A percentile compares a stretch with the other conserved stretches of the same genome.
Conservation (phyloP, 2,113 vertebrate species). For the Cebus imitator region DNA sequence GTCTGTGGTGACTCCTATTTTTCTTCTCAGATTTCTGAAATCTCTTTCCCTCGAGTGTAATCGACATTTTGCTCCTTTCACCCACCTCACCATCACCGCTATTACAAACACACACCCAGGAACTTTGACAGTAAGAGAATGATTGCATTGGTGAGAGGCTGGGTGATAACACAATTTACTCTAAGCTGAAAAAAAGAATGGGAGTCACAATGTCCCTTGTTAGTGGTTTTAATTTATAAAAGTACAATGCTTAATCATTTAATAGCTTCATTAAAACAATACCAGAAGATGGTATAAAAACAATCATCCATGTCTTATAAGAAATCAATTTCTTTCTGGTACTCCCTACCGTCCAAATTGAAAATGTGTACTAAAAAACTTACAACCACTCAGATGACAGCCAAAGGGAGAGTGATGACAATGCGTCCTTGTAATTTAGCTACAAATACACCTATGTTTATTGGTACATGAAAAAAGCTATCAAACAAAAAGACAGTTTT, state of each 20-base stretch:
- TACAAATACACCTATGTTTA: conserved; percentile 66
- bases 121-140: conserved; percentile 35
- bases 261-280: conserved; percentile 79
- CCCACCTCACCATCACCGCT: conserved; percentile 12
- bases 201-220: conserved; percentile 69
- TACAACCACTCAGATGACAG: conserved; percentile 74
- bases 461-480: conserved; percentile 64
- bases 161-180: conserved; percentile 73
- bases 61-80: neutral
- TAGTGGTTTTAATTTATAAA: conserved; percentile 81
- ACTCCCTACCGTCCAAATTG: conserved; percentile 65
- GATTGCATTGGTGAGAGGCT: neutral
- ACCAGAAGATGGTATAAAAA: conserved; percentile 79
- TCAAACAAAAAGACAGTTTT: conserved; percentile 42
- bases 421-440: conserved; percentile 59
- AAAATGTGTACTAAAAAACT: conserved; percentile 69
- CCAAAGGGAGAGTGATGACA: conserved; percentile 65
- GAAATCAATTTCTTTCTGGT: conserved; percentile 77
- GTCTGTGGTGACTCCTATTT: conserved; percentile 1
- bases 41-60: conserved; percentile 26
- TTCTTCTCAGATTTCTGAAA: conserved; percentile 55
- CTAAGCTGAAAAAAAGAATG: conserved; percentile 75
- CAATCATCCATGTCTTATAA: conserved; percentile 70
- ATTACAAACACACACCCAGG: conserved; percentile 63
- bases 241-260: conserved; percentile 78